A percentile compares a stretch with the other conserved stretches of the same genome.
These are phyloP conservation scores for Linnaemya vulpina DNA, from an alignment of 2,888 invertebrate genomes.

Conservation along the genomic window DNA sequence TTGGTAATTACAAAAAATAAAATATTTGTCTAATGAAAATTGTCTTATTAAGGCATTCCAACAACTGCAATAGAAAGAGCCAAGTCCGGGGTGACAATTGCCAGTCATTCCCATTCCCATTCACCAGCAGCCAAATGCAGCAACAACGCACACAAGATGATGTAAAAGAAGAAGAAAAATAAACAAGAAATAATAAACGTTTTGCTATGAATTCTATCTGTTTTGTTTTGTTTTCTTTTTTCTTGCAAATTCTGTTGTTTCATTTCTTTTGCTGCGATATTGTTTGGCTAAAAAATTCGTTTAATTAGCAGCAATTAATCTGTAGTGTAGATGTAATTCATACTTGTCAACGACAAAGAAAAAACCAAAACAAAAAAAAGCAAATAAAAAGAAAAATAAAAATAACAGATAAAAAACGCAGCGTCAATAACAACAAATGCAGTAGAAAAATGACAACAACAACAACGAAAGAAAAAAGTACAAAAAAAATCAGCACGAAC, in stretches of 20 bases:
- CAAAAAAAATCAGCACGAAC: conserved; percentile 40
- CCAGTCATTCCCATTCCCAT: conserved; percentile 53
- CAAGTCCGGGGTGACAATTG: conserved; percentile 60
- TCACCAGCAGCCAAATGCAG: conserved; percentile 25
- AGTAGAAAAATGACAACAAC: conserved; percentile 4
- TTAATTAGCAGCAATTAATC: conserved; percentile 76
- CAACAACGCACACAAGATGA: conserved; percentile 8
- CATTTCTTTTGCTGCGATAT: conserved; percentile 34
- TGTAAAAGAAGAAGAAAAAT: no score
- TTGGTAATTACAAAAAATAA: conserved; percentile 30
- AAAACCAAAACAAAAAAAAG: conserved; percentile 49
- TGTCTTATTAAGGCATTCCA: conserved; percentile 15
- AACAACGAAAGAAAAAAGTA: background rate
- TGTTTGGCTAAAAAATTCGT: conserved; percentile 70
- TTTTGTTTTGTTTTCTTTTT: no score
- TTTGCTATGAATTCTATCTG: no score
- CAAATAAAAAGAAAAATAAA: background rate
- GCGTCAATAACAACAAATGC: conserved; percentile 28
- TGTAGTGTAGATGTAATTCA: conserved; percentile 73
- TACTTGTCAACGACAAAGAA: conserved; percentile 67
- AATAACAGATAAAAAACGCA: conserved; percentile 13
- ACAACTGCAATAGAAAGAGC: conserved; percentile 14
- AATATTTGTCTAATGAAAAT: conserved; percentile 48
- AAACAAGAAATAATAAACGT: background rate
- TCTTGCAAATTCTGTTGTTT: background rate